Base-by-base conservation (phyloP, 2,113 vertebrate genomes). In the Indri indri region DNA sequence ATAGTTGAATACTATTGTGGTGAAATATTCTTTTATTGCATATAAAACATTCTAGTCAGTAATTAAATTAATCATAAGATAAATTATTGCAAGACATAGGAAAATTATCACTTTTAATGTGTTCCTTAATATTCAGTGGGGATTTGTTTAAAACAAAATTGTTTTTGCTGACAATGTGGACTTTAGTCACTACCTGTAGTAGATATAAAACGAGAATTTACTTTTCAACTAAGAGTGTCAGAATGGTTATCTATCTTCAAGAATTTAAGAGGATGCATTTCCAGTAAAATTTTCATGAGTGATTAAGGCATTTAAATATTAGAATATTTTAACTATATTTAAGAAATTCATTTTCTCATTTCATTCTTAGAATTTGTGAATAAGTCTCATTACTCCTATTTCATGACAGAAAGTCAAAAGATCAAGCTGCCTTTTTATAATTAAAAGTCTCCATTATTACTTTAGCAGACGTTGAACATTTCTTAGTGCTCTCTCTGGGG, bases 341-440 rank as follows among this genome's bases (percentile, higher is more conserved):
- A 85, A 85, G 8, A 94, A 95, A 77, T 86, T 63, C 8, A 85
- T 76, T 94, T 96, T 88, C 79, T 81, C 74, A 85, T 83, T 95
- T 96, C 59, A 94, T 86, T 91, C 65, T 89, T 82, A 45, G 81
- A 92, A 95, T 91, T 97, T 84, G 40, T 68, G 65, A 96, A 73
- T 92, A 95, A 86, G 70, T 91, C 30, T 93, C 40, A 87, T 95
- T 95, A 93, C n/a, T 97, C 57, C 52, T 66, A 91, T 82, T 81
- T 92, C 4, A 82, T n/a, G 13, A 66, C 50, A 92, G 65, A 95
- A 97, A 90, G 83, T 96, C 74, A 92, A 95, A 95, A 81, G 76
- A 94, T 83, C 89, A 95, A 92, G 40, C 59, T 96, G 37, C 20
- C 59, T 94, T 89, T 87, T 91, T 73, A 63, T 80, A 92, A 80